Conservation (phyloP, 2,888 invertebrate genomes). For the Melanchra persicariae region DNA sequence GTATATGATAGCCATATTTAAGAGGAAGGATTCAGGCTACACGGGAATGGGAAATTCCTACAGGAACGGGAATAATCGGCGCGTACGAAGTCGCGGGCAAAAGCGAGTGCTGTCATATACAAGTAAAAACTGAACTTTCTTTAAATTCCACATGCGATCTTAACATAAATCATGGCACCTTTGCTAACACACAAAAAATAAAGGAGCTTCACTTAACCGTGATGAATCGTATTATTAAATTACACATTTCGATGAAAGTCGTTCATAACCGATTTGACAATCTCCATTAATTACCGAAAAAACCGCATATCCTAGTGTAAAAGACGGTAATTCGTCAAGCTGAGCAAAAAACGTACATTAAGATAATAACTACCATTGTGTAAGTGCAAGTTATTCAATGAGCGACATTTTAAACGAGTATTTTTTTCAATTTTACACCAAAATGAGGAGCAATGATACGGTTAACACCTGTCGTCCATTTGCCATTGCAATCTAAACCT, state of each 20-base stretch:
- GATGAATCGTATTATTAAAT: constrained; percentile 10
- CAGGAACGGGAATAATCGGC: too few relatives aligned
- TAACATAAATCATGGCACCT: background rate
- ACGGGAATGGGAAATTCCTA: too few relatives aligned
- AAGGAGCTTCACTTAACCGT: background rate
- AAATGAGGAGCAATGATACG: constrained; percentile 44
- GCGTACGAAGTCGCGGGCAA: too few relatives aligned
- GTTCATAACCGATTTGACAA: constrained; percentile 31
- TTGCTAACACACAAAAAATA: background rate
- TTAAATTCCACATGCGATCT: background rate
- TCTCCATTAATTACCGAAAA: constrained; percentile 25
- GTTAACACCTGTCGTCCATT: constrained; percentile 30
- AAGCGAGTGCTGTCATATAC: too few relatives aligned
- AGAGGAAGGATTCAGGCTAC: too few relatives aligned
- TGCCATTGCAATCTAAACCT: constrained; percentile 16
- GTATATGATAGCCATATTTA: too few relatives aligned
- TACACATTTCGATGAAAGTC: constrained; percentile 22
- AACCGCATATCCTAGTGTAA: constrained; percentile 34
- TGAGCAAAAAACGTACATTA: constrained; percentile 36
- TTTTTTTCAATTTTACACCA: constrained; percentile 39
- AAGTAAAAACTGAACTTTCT: constrained; percentile 5
- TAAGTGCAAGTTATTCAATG: constrained; percentile 36
- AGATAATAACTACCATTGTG: constrained; percentile 47
- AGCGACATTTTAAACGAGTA: constrained; percentile 51
- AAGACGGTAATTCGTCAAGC: constrained; percentile 36